phyloP scores from a whole-genome alignment of 1,140 invertebrate species.

The Brachionus koreanus region DNA sequence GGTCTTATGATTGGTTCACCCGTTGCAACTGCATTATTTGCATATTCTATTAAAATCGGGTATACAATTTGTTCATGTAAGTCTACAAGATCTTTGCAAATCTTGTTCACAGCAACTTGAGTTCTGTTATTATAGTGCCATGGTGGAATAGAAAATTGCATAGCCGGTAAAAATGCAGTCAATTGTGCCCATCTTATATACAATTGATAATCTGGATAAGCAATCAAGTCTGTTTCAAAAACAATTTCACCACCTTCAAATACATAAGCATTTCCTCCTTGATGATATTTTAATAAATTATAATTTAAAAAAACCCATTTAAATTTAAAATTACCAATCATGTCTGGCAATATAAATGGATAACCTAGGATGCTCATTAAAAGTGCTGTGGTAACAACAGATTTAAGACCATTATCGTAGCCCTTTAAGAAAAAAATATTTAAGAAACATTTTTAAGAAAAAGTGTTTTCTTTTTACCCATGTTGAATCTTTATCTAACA shows the following conservation, averaged over 20 bases:
- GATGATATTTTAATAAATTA: neutral
- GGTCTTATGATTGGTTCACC: constrained; percentile 52
- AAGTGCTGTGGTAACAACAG: constrained; percentile 73
- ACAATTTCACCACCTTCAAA: constrained; percentile 13
- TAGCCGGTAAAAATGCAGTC: constrained; percentile 75
- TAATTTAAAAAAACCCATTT: neutral
- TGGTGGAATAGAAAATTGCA: constrained; percentile 81
- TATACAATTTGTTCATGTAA: constrained; percentile 28
- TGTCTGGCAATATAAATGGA: constrained; percentile 77
- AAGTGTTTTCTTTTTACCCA: constrained; percentile 61
- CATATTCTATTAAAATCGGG: constrained; percentile 22
- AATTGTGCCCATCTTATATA: constrained; percentile 82
- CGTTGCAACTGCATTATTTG: neutral
- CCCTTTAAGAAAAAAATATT: constrained; percentile 50
- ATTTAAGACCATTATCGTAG: constrained; percentile 75
- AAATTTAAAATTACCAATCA: constrained; percentile 69
- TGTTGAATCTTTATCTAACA: constrained; percentile 78
- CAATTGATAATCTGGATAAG: constrained; percentile 63
- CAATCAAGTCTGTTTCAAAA: constrained; percentile 30
- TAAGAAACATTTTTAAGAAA: neutral
- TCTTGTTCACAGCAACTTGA: constrained; percentile 2
- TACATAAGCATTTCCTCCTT: constrained; percentile 41
- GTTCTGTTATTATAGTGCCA: constrained; percentile 71
- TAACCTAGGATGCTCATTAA: constrained; percentile 82
- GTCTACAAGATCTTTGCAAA: constrained; percentile 3